A percentile compares a stretch with the other conserved stretches of the same genome.
Conservation (phyloP, 2,888 invertebrate species). For the Calliopum simillimum region DNA sequence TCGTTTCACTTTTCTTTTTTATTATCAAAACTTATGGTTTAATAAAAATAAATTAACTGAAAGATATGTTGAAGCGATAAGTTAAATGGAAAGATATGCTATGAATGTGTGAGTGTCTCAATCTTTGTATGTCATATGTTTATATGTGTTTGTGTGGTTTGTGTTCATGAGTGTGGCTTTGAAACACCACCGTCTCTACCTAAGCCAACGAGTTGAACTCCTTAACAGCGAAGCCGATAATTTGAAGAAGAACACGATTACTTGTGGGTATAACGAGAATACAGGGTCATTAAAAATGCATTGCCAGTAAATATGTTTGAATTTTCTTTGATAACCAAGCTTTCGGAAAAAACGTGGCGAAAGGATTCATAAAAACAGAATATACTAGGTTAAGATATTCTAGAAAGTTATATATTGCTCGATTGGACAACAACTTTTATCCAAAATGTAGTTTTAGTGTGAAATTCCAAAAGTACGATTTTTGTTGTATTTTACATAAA, state of each 20-base stretch:
- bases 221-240: conserved; percentile 8
- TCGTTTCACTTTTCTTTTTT: conserved; percentile 21
- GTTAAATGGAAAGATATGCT: conserved; percentile 29
- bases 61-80: conserved; percentile 54
- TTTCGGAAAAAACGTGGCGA: too few species aligned
- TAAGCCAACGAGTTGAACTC: conserved; percentile 23
- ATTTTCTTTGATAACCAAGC: too few species aligned
- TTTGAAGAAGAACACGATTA: neutral
- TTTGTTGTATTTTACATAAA: too few species aligned
- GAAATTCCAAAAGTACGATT: too few species aligned
- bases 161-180: neutral
- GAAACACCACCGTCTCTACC: conserved; percentile 11
- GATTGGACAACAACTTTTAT: too few species aligned
- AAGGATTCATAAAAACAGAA: too few species aligned
- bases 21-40: conserved; percentile 40
- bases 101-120: neutral
- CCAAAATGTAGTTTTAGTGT: too few species aligned
- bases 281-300: conserved; percentile 49
- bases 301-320: too few species aligned
- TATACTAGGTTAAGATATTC: too few species aligned
- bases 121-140: too few species aligned
- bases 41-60: conserved; percentile 60
- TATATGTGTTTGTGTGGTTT: conserved; percentile 15
- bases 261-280: neutral
- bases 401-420: too few species aligned